Conservation (phyloP, 2,888 invertebrate species). For the Agriotes lineatus region DNA sequence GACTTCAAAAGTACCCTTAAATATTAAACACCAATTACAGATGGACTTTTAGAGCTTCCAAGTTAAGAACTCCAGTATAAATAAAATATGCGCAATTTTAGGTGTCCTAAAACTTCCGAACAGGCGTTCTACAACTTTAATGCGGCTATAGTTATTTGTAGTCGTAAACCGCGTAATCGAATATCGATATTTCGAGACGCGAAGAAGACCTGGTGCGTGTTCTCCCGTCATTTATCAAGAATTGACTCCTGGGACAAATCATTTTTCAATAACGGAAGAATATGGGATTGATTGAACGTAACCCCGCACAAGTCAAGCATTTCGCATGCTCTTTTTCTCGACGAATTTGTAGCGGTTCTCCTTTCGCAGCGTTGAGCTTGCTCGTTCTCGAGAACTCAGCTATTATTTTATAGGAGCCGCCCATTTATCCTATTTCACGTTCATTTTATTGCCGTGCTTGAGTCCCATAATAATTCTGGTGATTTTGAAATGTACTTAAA, state of each 20-base stretch:
- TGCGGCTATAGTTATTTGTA: conserved; percentile 36
- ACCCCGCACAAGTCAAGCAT: conserved; percentile 40
- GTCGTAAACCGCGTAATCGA: conserved; percentile 42
- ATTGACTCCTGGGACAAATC: conserved; percentile 57
- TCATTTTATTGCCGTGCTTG: too few species aligned
- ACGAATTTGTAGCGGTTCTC: conserved; percentile 18
- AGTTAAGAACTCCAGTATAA: conserved; percentile 24
- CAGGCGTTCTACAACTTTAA: conserved; percentile 34
- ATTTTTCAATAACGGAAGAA: conserved; percentile 57
- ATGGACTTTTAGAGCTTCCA: conserved; percentile 26
- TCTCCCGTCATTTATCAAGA: conserved; percentile 54
- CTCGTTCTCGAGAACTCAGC: too few species aligned
- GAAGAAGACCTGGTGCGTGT: conserved; percentile 51
- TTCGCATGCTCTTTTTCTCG: conserved; percentile 28
- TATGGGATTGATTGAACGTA: conserved; percentile 55
- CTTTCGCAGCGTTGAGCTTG: too few species aligned
- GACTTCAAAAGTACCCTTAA: conserved; percentile 12
- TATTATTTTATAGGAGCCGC: too few species aligned
- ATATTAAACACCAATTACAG: conserved; percentile 26
- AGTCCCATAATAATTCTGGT: too few species aligned
- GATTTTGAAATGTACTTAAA: too few species aligned
- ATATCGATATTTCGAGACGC: conserved; percentile 47
- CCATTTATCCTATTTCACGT: too few species aligned
- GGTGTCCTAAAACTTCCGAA: conserved; percentile 24
- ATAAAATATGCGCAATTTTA: conserved; percentile 38